phyloP scores from a whole-genome alignment of 2,797 vertebrate species.

The Fratercula arctica region DNA sequence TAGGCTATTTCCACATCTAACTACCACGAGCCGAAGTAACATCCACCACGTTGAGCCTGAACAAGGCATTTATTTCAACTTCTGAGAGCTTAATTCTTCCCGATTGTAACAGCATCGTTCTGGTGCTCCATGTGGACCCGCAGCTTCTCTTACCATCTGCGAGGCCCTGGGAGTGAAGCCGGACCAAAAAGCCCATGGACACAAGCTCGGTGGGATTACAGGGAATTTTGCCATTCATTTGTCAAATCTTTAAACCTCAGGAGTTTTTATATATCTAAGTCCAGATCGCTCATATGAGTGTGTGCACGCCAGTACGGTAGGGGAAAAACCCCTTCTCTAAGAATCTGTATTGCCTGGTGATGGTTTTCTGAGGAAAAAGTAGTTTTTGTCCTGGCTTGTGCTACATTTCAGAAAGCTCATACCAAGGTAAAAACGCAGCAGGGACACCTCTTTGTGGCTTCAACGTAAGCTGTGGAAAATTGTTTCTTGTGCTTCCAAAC shows the following conservation, averaged over 20 bases:
- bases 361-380: not conserved
- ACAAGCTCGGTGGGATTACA: not conserved
- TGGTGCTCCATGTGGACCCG: not conserved
- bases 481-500: not conserved
- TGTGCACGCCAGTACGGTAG: not conserved
- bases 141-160: not conserved
- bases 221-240: not conserved
- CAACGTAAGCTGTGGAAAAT: not conserved
- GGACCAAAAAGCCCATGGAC: not conserved
- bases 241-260: not conserved
- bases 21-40: not conserved
- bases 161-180: not conserved
- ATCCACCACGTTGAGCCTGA: not conserved
- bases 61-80: not conserved
- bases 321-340: not conserved
- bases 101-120: accelerated
- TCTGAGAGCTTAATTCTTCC: not conserved
- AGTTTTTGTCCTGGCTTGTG: not conserved
- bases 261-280: not conserved
- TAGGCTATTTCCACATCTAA: not conserved
- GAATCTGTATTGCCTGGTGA: not conserved
- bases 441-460: not conserved
- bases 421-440: not conserved
- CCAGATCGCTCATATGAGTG: not conserved
- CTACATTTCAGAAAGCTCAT: not conserved